Evolutionary conservation across 2,797 vertebrate genomes (phyloP).

Genomic region (Lophotriccus pileatus): DNA sequence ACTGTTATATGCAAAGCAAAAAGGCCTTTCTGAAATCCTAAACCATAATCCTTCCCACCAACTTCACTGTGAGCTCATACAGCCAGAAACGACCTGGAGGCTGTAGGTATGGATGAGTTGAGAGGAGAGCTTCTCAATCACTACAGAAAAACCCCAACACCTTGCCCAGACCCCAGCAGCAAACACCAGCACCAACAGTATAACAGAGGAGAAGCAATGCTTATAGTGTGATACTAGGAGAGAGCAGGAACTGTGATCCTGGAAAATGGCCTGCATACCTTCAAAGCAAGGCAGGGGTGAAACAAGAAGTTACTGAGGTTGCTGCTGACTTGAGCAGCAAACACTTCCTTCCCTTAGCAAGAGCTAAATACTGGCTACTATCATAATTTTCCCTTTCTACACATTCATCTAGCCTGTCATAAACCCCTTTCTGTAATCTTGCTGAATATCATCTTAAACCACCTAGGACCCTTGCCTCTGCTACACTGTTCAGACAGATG

Average conservation of each 20-base stretch:
- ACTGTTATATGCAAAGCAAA: background rate
- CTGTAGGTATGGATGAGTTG: background rate
- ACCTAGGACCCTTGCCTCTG: background rate
- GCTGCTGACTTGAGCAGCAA: background rate
- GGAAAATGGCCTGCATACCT: background rate
- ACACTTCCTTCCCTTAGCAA: background rate
- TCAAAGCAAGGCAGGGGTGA: background rate
- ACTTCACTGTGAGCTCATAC: background rate
- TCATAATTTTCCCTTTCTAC: background rate
- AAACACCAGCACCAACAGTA: background rate
- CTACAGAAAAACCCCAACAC: background rate
- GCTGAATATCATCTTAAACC: background rate
- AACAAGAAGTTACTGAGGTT: background rate
- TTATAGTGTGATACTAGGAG: fast-evolving
- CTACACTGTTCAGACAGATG: background rate
- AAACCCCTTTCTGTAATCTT: background rate
- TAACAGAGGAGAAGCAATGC: background rate
- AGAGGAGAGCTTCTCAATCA: background rate
- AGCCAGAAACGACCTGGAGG: background rate
- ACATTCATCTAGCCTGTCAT: background rate
- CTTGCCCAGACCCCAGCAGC: background rate
- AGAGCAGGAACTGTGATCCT: background rate
- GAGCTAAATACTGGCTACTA: background rate
- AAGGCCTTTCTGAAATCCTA: background rate
- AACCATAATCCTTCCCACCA: background rate